Evolutionary conservation across 2,888 invertebrate genomes (phyloP), one percentile per base, ranked within the genome.

Genomic region (Quadriops clusia): DNA sequence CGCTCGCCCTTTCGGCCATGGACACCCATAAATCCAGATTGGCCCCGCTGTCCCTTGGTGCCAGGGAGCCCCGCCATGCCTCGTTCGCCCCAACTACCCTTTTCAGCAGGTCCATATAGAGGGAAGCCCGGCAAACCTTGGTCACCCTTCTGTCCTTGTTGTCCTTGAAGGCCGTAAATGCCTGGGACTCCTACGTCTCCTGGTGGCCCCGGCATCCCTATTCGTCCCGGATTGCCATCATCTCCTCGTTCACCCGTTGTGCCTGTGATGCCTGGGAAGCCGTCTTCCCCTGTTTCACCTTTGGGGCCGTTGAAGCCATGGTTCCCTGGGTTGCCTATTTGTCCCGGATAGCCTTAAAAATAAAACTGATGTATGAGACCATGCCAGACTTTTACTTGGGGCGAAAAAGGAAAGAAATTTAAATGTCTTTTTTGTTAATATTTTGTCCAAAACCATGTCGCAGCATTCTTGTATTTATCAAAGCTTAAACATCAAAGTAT

Each of bases 241-340:
- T 27, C 13, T 6, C 36, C 36, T 10, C 23, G 22, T 20, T 5
- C 22, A 14, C 36, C 36, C 22, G 17, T 30, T 11, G 23, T 23
- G 4, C 36, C 36, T 8, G 18, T n/a, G 5, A 15, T n/a, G 24
- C 74, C 74, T 27, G 45, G 44, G 12, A 44, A 38, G 30, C 77
- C 76, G 34, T 46, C 15, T 14, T 24, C 28, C 6, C 36, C 36
- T 25, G 12, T 28, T 9, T 32, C 31, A 9, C 36, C 36, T 11
- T 10, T 22, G 15, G 53, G 26, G 45, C 54, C 77, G 37, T 70
- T 68, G 42, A 76, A 75, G 28, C 89, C 93, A 32, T 63, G 60
- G 0, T 63, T 57, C 2, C 61, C 62, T 3, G 38, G 32, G 10
- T 28, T 10, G 14, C 50, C 50, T n/a, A 33, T 12, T 23, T 29